Evolutionary conservation across 2,113 vertebrate species (phyloP).

Genomic region (Pristiophorus japonicus): DNA sequence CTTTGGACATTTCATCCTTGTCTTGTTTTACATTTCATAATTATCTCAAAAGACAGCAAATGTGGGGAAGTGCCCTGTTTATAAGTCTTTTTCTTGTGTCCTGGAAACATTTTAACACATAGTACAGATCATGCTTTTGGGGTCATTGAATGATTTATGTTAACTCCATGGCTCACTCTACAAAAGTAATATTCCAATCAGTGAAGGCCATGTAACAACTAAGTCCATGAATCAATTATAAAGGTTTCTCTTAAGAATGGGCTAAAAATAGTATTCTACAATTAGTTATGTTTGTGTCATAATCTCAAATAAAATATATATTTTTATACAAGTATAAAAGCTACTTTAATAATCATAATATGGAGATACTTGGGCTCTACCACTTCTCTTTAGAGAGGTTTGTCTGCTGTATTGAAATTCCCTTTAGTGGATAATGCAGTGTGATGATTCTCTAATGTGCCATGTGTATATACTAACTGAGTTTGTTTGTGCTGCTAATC

Average conservation of each 20-base stretch:
- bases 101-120: background rate
- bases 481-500: background rate
- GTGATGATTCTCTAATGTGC: background rate
- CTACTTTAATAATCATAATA: background rate
- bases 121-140: background rate
- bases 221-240: background rate
- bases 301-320: background rate
- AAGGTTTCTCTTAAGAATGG: background rate
- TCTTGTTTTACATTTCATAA: background rate
- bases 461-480: background rate
- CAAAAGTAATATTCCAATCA: background rate
- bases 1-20: background rate
- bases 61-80: background rate
- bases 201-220: too few species aligned
- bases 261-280: background rate
- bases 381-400: background rate
- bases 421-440: background rate
- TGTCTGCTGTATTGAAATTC: background rate
- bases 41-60: conserved; percentile 1
- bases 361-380: background rate
- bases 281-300: background rate
- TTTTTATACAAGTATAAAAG: background rate
- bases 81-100: background rate
- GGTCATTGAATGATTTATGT: background rate
- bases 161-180: background rate